A percentile compares a stretch with the other conserved stretches of the same genome.
phyloP scores from a whole-genome alignment of 92 coral and sea anemone genomes.

The Porites lobata region DNA sequence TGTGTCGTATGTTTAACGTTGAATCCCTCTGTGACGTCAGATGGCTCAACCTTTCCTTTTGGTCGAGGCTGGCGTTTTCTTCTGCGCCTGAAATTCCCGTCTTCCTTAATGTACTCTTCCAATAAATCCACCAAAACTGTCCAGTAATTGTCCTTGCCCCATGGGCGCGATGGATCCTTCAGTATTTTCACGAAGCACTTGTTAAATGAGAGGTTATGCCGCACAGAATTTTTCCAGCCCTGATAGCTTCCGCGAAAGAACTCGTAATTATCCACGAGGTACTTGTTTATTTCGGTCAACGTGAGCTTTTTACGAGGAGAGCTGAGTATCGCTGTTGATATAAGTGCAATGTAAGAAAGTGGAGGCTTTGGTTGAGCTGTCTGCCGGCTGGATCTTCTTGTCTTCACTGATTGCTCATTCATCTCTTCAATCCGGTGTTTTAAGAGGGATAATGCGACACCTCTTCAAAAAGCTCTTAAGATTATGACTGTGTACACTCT shows the following conservation, averaged over 20 bases:
- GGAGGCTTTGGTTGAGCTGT: constrained; percentile 88
- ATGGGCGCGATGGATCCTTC: constrained; percentile 97
- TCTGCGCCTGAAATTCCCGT: constrained; percentile 93
- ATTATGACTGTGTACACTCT: neutral
- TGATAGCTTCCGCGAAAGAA: constrained; percentile 96
- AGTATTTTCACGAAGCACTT: constrained; percentile 97
- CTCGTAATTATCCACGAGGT: constrained; percentile 87
- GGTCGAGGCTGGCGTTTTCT: constrained; percentile 80
- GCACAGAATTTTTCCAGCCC: constrained; percentile 99
- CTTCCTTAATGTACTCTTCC: constrained; percentile 90
- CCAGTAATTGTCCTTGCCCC: constrained; percentile 99
- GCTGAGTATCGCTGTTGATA: constrained; percentile 96
- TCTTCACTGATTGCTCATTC: constrained; percentile 24
- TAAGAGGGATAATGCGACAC: neutral
- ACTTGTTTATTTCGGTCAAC: constrained; percentile 95
- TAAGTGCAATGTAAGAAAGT: constrained; percentile 97
- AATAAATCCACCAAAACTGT: constrained; percentile 86
- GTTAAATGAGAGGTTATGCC: constrained; percentile 98
- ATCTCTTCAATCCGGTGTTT: constrained; percentile 26
- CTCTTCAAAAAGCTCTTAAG: constrained; percentile 26
- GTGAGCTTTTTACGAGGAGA: constrained; percentile 95
- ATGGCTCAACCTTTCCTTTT: neutral
- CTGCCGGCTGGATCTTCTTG: constrained; percentile 14
- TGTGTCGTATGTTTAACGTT: neutral
- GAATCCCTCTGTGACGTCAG: neutral